Evolutionary conservation across 1,140 invertebrate species (phyloP).

Genomic region (Neuroterus valhalla): DNA sequence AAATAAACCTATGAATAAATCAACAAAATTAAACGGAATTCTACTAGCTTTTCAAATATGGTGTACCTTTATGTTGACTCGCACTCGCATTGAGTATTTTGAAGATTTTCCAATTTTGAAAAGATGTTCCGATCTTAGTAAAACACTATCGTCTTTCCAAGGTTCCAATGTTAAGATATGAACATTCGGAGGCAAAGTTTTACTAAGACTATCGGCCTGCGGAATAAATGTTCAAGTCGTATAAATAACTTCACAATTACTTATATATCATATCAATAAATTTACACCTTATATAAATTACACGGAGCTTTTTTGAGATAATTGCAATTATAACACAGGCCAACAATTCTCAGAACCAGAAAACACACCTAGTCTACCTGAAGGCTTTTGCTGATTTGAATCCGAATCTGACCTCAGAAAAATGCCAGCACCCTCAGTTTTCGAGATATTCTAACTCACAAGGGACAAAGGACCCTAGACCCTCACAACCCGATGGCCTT

Average conservation of each 20-base stretch:
- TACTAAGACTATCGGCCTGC: constrained; percentile 72
- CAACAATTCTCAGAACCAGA: too few species aligned
- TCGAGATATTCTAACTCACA: too few species aligned
- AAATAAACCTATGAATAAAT: too few species aligned
- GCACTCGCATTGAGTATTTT: constrained; percentile 76
- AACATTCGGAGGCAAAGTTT: constrained; percentile 84
- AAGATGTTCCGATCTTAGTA: constrained; percentile 92
- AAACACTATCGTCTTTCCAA: constrained; percentile 80
- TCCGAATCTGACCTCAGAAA: too few species aligned
- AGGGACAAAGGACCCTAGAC: too few species aligned
- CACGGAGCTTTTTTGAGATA: not conserved
- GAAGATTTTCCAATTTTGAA: constrained; percentile 84
- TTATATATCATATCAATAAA: not conserved
- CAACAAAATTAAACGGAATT: too few species aligned
- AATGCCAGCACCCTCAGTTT: too few species aligned
- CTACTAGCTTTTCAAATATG: not conserved
- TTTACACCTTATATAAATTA: not conserved
- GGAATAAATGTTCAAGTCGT: constrained; percentile 35
- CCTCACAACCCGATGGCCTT: too few species aligned
- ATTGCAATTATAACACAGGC: constrained; percentile 14
- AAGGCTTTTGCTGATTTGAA: too few species aligned
- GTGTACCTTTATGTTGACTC: constrained; percentile 75
- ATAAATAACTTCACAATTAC: constrained; percentile 19
- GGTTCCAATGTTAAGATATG: constrained; percentile 92
- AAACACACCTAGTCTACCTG: too few species aligned